phyloP scores from a whole-genome alignment of 2,113 vertebrate species.

The Cyanoderma ruficeps region DNA sequence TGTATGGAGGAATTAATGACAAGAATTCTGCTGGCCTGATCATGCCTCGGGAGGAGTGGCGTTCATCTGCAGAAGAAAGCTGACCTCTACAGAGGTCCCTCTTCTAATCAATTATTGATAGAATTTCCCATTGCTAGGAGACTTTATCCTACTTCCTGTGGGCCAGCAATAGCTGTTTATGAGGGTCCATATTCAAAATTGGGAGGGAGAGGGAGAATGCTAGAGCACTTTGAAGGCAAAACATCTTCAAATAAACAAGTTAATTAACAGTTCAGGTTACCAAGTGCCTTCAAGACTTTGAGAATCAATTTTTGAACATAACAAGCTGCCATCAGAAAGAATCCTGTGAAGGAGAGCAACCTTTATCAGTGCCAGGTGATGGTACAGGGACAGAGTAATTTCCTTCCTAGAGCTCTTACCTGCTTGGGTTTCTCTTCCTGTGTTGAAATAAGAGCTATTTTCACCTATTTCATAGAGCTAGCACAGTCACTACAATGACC shows the following conservation, averaged over 20 bases:
- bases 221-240: neutral
- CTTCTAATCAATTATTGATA: neutral
- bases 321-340: neutral
- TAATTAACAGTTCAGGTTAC: neutral
- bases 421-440: neutral
- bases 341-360: neutral
- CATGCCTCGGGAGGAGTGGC: neutral
- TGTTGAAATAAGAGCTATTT: neutral
- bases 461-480: neutral
- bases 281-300: neutral
- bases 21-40: neutral
- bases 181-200: neutral
- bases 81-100: neutral
- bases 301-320: neutral
- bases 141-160: neutral
- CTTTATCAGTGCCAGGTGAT: neutral
- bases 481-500: neutral
- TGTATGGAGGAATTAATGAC: neutral
- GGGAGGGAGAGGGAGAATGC: neutral
- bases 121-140: neutral
- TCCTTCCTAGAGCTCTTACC: neutral
- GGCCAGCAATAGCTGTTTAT: neutral
- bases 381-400: neutral
- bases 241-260: neutral
- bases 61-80: neutral